Evolutionary conservation across 2,888 invertebrate genomes (phyloP).

Genomic region (Apamea anceps): DNA sequence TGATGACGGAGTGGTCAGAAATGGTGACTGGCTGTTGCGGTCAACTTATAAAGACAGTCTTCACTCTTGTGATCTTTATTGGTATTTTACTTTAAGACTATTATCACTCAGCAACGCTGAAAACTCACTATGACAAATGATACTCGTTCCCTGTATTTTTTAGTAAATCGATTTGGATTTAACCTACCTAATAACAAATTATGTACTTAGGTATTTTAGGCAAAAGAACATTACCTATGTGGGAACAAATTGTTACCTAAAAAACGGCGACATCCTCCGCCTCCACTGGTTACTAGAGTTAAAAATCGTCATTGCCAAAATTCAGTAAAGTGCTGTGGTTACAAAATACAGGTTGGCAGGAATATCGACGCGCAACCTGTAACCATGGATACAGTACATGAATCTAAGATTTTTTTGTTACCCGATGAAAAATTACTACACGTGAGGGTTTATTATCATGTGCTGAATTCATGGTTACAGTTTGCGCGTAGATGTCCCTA

Average conservation of each 20-base stretch:
- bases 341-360: no score
- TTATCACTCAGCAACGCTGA: neutral
- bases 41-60: conserved; percentile 38
- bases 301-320: no score
- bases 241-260: neutral
- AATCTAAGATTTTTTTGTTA: no score
- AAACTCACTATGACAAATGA: neutral
- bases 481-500: no score
- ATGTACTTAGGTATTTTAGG: neutral
- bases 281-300: no score
- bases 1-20: conserved; percentile 27
- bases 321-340: no score
- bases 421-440: no score
- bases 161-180: neutral
- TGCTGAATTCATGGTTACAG: no score
- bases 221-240: neutral
- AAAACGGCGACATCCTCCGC: no score
- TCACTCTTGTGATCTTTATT: conserved; percentile 29
- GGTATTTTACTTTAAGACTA: conserved; percentile 41
- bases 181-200: neutral
- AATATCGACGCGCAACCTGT: no score
- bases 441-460: no score
- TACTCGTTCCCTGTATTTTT: neutral
- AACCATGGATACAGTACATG: no score
- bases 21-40: conserved; percentile 41